Evolutionary conservation across 2,113 vertebrate genomes (phyloP), one percentile per base, ranked within the genome.

Genomic region (Epinephelus lanceolatus): DNA sequence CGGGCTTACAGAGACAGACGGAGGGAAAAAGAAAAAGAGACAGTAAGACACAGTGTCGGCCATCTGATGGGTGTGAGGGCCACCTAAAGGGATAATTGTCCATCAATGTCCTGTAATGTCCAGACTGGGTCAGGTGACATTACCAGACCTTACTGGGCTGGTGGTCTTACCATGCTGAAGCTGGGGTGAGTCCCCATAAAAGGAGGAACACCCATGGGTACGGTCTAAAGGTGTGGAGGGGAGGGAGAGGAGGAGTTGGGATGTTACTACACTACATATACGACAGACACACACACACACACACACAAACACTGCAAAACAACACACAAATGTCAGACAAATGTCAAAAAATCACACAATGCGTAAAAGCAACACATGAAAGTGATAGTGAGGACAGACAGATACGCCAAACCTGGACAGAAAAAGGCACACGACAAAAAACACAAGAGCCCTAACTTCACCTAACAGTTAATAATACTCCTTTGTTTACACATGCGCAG

Each of bases 101-200:
- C 90, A 76, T 85, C 59, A 83, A 10, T 83, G 86, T 78, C 89
- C 88, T 77, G 74, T 93, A 91, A 93, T 86, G 91, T 70, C 66
- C 87, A 67, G 15, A 70, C 57, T 7, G 52, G 55, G 76, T 63
- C 21, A 45, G 59, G 79, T 12, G 66, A 71, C 86, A 91, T 94
- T 90, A 88, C 72, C 80, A 27, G 88, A 86, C 75, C 68, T 2
- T 52, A 78, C 76, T 80, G 90, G 88, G 90, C 90, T 78, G 47
- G 60, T 86, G 90, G 80, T 95, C 97, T 98, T 95, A 99, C 97
- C 95, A 98, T 97, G 88, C 95, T 94, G 96, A 96, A 97, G 52
- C 94, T 95, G 78, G 97, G 95, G 76, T 97, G 95, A 27, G 94
- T 94, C 85, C 96, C 96, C 89, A 96, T 93, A 91, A 89, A 94